Percentiles rank a stretch among this genome's conserved stretches.
Evolutionary conservation across 2,797 vertebrate species (phyloP).

Genomic region (Columba guinea): DNA sequence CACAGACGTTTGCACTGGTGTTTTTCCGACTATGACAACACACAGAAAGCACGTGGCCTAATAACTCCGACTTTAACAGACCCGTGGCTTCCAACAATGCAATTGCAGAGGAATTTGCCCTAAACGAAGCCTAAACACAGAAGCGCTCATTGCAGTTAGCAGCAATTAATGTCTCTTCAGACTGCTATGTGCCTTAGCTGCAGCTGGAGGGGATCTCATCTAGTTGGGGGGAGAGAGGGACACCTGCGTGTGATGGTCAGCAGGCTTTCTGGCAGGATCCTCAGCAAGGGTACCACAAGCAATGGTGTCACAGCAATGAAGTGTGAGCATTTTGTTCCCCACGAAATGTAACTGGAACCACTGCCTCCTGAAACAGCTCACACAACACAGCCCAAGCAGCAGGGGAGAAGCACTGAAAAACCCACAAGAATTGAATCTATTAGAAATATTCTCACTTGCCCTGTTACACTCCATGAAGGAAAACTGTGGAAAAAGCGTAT

Average conservation of each 20-base stretch:
- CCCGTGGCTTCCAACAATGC: constrained; percentile 52
- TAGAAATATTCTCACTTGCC: constrained; percentile 45
- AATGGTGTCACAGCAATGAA: not conserved
- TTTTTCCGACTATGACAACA: constrained; percentile 45
- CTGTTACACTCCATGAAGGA: not conserved
- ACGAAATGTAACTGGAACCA: not conserved
- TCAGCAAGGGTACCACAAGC: not conserved
- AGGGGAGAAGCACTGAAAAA: not conserved
- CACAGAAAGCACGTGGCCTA: constrained; percentile 47
- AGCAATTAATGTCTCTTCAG: constrained; percentile 45
- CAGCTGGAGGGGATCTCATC: not conserved
- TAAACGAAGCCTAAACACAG: constrained; percentile 49
- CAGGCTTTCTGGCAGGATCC: not conserved
- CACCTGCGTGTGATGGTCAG: not conserved
- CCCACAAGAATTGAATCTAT: constrained; percentile 54
- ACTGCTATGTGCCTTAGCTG: not conserved
- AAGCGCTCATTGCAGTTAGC: not conserved
- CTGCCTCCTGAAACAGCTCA: not conserved
- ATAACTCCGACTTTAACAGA: constrained; percentile 55
- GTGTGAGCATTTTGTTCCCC: not conserved
- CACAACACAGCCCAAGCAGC: not conserved
- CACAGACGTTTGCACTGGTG: constrained; percentile 1
- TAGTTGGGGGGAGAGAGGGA: not conserved
- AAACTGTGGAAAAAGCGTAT: not conserved
- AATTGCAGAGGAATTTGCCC: constrained; percentile 56